These are phyloP conservation scores for Chrysaora quinquecirrha DNA, from an alignment of 30 jellyfish, hydroid and myxozoan genomes.

Conservation along the genomic window DNA sequence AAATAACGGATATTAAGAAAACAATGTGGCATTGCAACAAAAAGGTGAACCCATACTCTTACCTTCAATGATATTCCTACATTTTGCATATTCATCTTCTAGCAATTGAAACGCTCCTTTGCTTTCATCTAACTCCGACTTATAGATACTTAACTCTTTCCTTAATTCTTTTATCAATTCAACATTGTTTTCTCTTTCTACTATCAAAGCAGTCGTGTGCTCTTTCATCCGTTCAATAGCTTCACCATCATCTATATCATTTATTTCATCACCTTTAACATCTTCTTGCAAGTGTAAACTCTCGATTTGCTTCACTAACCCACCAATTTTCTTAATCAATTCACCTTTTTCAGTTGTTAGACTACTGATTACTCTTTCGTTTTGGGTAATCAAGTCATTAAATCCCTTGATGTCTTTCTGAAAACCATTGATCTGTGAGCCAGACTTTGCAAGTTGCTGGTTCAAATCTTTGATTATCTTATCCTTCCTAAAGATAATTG, in stretches of 20 bases:
- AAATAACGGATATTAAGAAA: too few species aligned
- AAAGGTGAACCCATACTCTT: too few species aligned
- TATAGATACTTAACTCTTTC: not conserved
- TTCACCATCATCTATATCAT: slow-evolving; percentile 14
- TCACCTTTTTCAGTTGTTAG: slow-evolving; percentile 43
- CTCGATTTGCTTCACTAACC: slow-evolving; percentile 28
- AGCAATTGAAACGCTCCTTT: slow-evolving; percentile 44
- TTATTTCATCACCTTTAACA: not conserved
- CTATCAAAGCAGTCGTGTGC: slow-evolving; percentile 44
- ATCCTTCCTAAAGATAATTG: slow-evolving; percentile 54
- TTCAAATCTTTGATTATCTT: slow-evolving; percentile 53
- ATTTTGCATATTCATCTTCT: slow-evolving; percentile 63
- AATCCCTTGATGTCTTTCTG: slow-evolving; percentile 56
- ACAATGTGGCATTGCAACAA: too few species aligned
- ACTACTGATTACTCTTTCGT: slow-evolving; percentile 19
- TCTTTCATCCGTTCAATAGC: slow-evolving; percentile 41
- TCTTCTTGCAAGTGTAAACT: slow-evolving; percentile 25
- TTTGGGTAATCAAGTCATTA: slow-evolving; percentile 23
- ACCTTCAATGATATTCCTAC: slow-evolving; percentile 50
- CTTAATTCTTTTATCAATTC: slow-evolving; percentile 27
- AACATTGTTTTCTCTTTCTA: slow-evolving; percentile 5
- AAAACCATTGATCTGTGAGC: slow-evolving; percentile 13
- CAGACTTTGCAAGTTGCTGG: slow-evolving; percentile 54
- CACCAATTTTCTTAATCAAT: slow-evolving; percentile 19
- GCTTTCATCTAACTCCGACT: slow-evolving; percentile 49